Evolutionary conservation across 2,113 vertebrate genomes (phyloP).

Genomic region (Girardinichthys multiradiatus): DNA sequence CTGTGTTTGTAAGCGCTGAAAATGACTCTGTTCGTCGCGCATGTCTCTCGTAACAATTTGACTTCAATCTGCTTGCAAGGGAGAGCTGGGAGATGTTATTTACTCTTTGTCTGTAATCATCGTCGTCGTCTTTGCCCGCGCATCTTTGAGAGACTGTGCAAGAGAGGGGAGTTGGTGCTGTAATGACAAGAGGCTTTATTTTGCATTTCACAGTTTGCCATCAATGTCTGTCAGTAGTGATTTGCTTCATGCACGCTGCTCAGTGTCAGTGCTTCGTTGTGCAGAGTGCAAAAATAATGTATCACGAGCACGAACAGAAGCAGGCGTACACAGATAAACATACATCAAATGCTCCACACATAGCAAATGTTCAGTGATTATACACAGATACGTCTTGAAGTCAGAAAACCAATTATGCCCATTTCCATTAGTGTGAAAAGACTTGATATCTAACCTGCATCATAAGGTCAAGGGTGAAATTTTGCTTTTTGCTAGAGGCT

Average conservation of each 20-base stretch:
- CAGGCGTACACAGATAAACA: conserved; percentile 45
- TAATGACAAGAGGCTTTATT: conserved; percentile 77
- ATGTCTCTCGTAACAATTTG: conserved; percentile 64
- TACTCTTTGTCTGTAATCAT: conserved; percentile 78
- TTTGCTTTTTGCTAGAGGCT: conserved; percentile 13
- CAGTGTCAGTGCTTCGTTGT: conserved; percentile 56
- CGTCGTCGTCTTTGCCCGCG: conserved; percentile 55
- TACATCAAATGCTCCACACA: conserved; percentile 28
- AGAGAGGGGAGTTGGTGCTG: conserved; percentile 52
- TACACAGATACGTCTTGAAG: conserved; percentile 28
- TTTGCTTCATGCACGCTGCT: conserved; percentile 72
- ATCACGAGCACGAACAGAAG: conserved; percentile 34
- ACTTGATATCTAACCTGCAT: conserved; percentile 27
- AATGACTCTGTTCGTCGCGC: conserved; percentile 56
- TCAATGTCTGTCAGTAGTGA: conserved; percentile 73
- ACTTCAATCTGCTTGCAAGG: conserved; percentile 66
- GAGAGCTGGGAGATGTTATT: conserved; percentile 71
- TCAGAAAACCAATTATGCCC: conserved; percentile 57
- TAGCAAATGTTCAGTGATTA: conserved; percentile 34
- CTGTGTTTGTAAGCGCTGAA: conserved; percentile 61
- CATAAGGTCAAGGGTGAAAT: conserved; percentile 16
- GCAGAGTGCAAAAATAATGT: conserved; percentile 49
- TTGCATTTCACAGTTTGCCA: conserved; percentile 77
- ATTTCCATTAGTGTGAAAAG: conserved; percentile 42
- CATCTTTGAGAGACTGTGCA: conserved; percentile 33